Evolutionary conservation across 1,140 invertebrate species (phyloP), one percentile per base, ranked within the genome.

Genomic region (Penaeus indicus): DNA sequence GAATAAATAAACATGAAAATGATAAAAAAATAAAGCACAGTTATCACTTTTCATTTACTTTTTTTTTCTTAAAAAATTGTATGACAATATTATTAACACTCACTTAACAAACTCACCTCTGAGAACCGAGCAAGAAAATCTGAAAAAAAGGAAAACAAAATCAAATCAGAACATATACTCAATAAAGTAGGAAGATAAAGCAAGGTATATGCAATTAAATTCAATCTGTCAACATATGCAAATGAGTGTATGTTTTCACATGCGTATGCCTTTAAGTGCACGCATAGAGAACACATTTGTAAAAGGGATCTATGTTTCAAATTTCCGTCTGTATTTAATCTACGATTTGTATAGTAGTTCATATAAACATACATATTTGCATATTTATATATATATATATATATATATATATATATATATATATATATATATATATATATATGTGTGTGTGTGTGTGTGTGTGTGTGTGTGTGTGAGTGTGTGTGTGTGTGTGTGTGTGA

Each of bases 401-500:
- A 75, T 8, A 75, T 25, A 75, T 8, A 75, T 8, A 27, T 8
- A 75, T 8, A 27, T 8, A 75, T 32, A 75, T 32, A 75, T 32
- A 75, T 32, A 72, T 25, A 72, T 72, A 72, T 72, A 72, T 25
- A 72, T 72, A 72, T 25, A 72, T 72, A 27, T 25, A 72, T 72
- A 72, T 72, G 25, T 72, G 25, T 72, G 25, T 72, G 25, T 27
- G 25, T n/a, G 25, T 27, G 25, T 27, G 25, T 27, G 25, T 27
- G 11, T 27, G 22, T 72, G 4, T 72, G 4, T 72, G 4, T 72
- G 11, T 72, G 11, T 25, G 11, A n/a, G 25, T 72, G n/a, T 72
- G n/a, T 72, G 25, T 72, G 25, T 72, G 25, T 27, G 25, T 27
- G 7, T 72, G 25, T 27, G 11, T 72, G 11, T 72, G 11, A n/a